Conservation (phyloP, 2,888 invertebrate species). For the Cremastinae sp. region DNA sequence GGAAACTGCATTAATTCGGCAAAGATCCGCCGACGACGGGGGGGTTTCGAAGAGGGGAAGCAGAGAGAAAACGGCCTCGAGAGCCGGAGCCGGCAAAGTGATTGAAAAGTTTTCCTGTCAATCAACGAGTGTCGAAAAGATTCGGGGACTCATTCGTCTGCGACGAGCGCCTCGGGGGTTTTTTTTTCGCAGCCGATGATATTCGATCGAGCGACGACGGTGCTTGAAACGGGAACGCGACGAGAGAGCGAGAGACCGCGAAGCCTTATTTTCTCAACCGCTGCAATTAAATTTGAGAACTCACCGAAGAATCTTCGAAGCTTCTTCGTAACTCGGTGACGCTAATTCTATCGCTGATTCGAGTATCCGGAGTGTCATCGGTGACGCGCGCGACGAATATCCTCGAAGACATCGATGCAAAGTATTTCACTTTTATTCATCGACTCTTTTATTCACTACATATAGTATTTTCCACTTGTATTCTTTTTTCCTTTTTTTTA, state of each 20-base stretch:
- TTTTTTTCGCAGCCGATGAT: not conserved
- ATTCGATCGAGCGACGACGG: conserved; percentile 60
- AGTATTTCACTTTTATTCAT: not conserved
- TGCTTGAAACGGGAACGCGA: conserved; percentile 69
- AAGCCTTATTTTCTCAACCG: conserved; percentile 75
- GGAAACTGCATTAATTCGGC: conserved; percentile 20
- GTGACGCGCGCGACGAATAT: conserved; percentile 41
- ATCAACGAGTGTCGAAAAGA: conserved; percentile 64
- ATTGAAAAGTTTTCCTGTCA: conserved; percentile 75
- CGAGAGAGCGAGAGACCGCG: conserved; percentile 47
- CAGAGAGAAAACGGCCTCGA: too few relatives aligned
- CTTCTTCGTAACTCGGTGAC: conserved; percentile 55
- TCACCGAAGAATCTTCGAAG: conserved; percentile 67
- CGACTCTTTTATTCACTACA: too few relatives aligned
- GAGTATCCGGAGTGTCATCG: conserved; percentile 41
- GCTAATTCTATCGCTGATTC: conserved; percentile 56
- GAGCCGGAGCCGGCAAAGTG: too few relatives aligned
- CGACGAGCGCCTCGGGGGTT: conserved; percentile 69
- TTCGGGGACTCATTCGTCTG: conserved; percentile 62
- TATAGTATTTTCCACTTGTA: too few relatives aligned
- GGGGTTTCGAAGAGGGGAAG: not conserved
- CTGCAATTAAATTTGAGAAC: conserved; percentile 76
- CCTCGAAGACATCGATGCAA: conserved; percentile 29
- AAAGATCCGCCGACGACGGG: conserved; percentile 13
- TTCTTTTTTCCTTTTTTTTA: not conserved